Base-by-base conservation (phyloP, 2,888 invertebrate species). In the Drosophila leonis region DNA sequence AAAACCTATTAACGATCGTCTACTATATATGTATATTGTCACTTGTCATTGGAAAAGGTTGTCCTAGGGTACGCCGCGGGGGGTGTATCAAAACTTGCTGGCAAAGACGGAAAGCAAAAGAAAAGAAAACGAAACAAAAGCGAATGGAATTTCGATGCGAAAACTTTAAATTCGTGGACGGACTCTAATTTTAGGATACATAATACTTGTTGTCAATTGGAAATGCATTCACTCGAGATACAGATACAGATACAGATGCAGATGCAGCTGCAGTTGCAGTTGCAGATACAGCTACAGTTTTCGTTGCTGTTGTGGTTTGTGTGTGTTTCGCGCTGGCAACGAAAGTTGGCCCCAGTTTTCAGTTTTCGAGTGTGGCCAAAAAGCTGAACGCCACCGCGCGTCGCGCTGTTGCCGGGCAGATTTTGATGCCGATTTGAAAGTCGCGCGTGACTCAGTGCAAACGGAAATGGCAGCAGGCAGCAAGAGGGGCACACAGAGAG, bases 341-440 rank as follows among this genome's bases (percentile, higher is more conserved):
- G 54, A 54, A 54, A 15, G 42, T 31, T 69, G 70, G 68, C 69
- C 70, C 55, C 55, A 67, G 61, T 55, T 49, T 49, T 49, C 55
- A 67, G 61, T 55, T 49, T 49, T 49, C 56, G 63, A 56, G 63
- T 44, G 62, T 41, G 70, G 70, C 65, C 56, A 60, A 49, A 60
- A 49, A 33, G 31, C 49, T 49, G 75, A 66, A 60, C 60, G 54
- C 57, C 64, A 20, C 9, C 52, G 10, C 51, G 35, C 60, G 56
- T 42, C 39, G 56, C 70, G 75, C 86, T 83, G 83, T 83, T 83
- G 86, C 83, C 86, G 65, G 80, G 83, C 77, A 72, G 77, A 83
- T 75, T 71, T 83, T 79, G 69, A 72, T 70, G 67, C 77, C 74
- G 83, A 83, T 88, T 85, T 85, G 88, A 85, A 85, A 85, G 85